Evolutionary conservation across 2,113 vertebrate species (phyloP), one percentile per base, ranked within the genome.

Genomic region (Ellobius talpinus): DNA sequence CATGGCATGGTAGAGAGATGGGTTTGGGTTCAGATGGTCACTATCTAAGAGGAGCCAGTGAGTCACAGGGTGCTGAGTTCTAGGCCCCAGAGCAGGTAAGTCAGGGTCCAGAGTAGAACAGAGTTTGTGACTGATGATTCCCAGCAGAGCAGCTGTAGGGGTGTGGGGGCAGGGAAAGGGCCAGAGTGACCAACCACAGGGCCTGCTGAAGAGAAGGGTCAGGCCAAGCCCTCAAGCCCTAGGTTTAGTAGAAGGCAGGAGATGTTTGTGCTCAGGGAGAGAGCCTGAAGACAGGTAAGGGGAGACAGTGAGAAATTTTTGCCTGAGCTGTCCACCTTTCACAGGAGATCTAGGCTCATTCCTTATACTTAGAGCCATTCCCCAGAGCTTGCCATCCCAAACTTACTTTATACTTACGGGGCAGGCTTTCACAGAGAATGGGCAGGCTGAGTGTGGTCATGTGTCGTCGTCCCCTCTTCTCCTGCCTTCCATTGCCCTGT

Each of bases 391-490:
- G 16, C 70, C n/a, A 45, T 12, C 50, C 87, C n/a, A 39, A 74
- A 36, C 26, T 9, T 52, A 31, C 29, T 26, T 42, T 47, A 31
- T 31, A 63, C n/a, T 26, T 24, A 5, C 1, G 1, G 39, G 16
- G 3, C 24, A 33, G 11, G 2, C 72, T 74, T 55, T 39, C 50
- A 33, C 0, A 2, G 47, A 29, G 11, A 5, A 47, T 0, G 9
- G 33, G 19, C 39, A 1, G 50, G 50, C 50, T 23, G 45, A 50
- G 58, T 16, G 47, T 82, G 52, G 52, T 39, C 17, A 17, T 72
- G 7, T 13, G 65, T 33, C 11, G 12, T 33, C 11, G 17, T 1
- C 10, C 31, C 76, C 31, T 8, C 78, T 7, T 36, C 2, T 19
- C 21, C 23, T 13, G 5, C 23, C 23, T 42, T 33, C 33, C 50